These are phyloP conservation scores for Machaerirhynchus nigripectus DNA, from an alignment of 2,113 vertebrate genomes.

Conservation along the genomic window DNA sequence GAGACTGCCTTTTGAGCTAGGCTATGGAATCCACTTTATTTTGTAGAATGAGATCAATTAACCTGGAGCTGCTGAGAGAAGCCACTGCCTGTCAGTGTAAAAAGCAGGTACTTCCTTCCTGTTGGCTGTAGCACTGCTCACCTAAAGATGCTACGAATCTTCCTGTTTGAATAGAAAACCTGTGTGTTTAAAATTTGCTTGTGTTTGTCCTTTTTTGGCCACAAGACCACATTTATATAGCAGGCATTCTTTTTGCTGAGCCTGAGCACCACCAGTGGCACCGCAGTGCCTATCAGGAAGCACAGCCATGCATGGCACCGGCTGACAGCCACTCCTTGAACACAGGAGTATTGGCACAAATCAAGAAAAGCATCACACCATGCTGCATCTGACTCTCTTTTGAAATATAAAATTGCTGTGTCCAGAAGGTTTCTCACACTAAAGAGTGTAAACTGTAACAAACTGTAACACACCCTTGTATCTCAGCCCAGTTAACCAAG, in stretches of 20 bases:
- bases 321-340: not conserved
- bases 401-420: not conserved
- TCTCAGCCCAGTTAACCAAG: not conserved
- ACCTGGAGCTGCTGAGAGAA: not conserved
- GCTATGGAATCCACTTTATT: not conserved
- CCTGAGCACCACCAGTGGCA: not conserved
- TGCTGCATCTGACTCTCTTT: not conserved
- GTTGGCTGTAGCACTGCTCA: not conserved
- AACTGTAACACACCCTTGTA: not conserved
- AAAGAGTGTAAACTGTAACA: not conserved
- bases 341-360: not conserved
- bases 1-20: not conserved
- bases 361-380: not conserved
- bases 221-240: not conserved
- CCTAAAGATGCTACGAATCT: not conserved
- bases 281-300: not conserved
- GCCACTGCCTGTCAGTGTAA: not conserved
- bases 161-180: not conserved
- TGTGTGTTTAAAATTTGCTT: not conserved
- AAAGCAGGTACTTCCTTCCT: not conserved
- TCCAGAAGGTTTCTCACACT: not conserved
- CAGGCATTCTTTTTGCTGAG: not conserved
- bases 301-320: rapidly evolving
- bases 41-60: not conserved
- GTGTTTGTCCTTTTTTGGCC: not conserved